These are phyloP conservation scores for Vesta saturnalis DNA, from an alignment of 2,888 invertebrate species.

Conservation along the genomic window DNA sequence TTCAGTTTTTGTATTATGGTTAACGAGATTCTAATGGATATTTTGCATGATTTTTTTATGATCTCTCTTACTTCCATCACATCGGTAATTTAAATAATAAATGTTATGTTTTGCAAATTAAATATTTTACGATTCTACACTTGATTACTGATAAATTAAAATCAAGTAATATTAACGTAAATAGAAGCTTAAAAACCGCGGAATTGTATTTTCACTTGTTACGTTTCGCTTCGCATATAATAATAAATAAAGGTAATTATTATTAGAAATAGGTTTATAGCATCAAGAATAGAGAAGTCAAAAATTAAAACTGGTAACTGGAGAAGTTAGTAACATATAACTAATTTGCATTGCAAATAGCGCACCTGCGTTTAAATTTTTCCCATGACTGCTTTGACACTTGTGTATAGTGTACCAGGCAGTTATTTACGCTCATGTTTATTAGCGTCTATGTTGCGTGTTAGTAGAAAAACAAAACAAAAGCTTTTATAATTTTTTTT, in stretches of 20 bases:
- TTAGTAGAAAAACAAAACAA: constrained; percentile 15
- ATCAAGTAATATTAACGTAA: background rate
- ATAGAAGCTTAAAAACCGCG: background rate
- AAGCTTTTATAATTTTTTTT: background rate
- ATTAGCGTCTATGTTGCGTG: constrained; percentile 54
- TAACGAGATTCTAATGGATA: background rate
- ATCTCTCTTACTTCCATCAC: background rate
- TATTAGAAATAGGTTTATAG: constrained; percentile 32
- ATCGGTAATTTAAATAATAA: background rate
- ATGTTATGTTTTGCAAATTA: background rate
- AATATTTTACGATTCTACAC: constrained; percentile 1
- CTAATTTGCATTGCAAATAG: constrained; percentile 62
- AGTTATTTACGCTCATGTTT: constrained; percentile 59
- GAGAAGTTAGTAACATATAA: constrained; percentile 39
- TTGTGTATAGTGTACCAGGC: constrained; percentile 49
- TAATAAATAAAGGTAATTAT: constrained; percentile 27
- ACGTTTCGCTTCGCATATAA: constrained; percentile 23
- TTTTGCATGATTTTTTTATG: background rate
- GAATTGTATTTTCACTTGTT: constrained; percentile 11
- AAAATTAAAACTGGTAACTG: constrained; percentile 42
- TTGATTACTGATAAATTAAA: constrained; percentile 5
- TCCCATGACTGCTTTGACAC: constrained; percentile 53
- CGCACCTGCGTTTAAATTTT: constrained; percentile 62
- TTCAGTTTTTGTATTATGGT: background rate
- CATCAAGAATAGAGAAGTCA: constrained; percentile 39